phyloP scores from a whole-genome alignment of 2,797 vertebrate species.

The Bradypus variegatus region DNA sequence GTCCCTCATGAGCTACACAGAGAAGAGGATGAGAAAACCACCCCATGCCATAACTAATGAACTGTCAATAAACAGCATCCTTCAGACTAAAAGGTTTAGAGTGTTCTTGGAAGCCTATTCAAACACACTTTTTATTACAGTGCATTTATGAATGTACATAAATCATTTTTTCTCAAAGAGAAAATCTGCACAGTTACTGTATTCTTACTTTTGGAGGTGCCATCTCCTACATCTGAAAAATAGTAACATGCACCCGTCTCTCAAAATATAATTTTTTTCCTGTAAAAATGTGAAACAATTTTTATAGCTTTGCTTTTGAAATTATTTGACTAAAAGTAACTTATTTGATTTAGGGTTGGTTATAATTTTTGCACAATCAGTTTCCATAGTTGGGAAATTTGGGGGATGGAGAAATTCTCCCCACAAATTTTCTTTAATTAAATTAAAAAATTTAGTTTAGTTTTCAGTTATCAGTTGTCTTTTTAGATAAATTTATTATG shows the following conservation, averaged over 20 bases:
- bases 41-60: background rate
- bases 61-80: background rate
- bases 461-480: slow-evolving; percentile 25
- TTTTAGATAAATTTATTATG: slow-evolving; percentile 31
- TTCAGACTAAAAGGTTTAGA: slow-evolving; percentile 17
- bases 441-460: background rate
- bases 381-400: slow-evolving; percentile 23
- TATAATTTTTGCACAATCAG: background rate
- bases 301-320: background rate
- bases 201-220: background rate
- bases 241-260: background rate
- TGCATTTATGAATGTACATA: background rate
- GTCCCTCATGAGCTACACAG: background rate
- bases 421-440: background rate
- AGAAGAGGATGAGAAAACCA: background rate
- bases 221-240: background rate
- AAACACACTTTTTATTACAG: background rate
- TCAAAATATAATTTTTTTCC: background rate
- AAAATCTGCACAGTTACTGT: background rate
- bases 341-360: background rate
- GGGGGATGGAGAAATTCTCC: background rate
- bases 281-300: background rate
- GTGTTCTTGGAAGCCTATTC: slow-evolving; percentile 7
- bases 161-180: background rate
- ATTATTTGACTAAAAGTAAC: slow-evolving; percentile 7